Evolutionary conservation across 2,797 vertebrate species (phyloP).

Genomic region (Pteronotus mesoamericanus): DNA sequence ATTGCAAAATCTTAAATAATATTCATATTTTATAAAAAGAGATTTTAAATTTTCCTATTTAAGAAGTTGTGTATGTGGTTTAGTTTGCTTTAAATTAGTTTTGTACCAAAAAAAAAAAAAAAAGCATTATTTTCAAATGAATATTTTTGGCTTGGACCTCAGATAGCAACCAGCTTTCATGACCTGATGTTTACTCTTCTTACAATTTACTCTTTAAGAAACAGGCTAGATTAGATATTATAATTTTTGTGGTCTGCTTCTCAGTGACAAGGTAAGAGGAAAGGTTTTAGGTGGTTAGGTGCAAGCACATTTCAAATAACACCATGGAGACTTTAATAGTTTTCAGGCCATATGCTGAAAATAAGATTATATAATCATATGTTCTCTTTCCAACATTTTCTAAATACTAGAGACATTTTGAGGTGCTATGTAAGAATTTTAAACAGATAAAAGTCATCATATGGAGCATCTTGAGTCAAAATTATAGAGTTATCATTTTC

Average conservation of each 20-base stretch:
- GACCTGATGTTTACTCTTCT: not conserved
- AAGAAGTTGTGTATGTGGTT: not conserved
- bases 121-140: not conserved
- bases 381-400: not conserved
- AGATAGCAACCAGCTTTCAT: not conserved
- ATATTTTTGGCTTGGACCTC: not conserved
- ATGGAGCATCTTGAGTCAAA: not conserved
- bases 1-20: not conserved
- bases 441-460: not conserved
- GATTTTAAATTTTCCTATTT: not conserved
- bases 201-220: not conserved
- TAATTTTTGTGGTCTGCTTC: not conserved
- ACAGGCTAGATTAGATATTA: not conserved
- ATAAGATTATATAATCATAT: not conserved
- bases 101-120: not conserved
- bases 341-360: not conserved
- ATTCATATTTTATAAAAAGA: not conserved
- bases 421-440: not conserved
- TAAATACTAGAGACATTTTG: not conserved
- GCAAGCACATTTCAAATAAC: not conserved
- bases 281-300: not conserved
- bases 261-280: not conserved
- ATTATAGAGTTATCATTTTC: not conserved
- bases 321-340: not conserved
- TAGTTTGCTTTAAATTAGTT: conserved; percentile 28